Conservation (phyloP, 2,888 invertebrate species). For the Psylliodes chrysocephalus region DNA sequence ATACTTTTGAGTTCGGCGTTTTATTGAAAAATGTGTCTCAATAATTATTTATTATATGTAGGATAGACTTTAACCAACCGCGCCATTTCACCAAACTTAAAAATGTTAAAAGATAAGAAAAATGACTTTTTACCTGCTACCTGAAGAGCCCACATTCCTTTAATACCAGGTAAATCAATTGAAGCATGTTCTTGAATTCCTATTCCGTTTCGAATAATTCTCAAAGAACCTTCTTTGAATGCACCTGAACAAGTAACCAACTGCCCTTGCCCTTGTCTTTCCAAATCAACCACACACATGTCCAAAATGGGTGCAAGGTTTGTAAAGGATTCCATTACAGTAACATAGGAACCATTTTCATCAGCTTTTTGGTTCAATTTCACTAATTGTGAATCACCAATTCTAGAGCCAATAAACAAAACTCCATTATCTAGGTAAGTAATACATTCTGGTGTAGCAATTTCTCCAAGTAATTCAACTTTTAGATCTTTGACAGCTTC, state of each 20-base stretch:
- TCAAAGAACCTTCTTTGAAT: conserved; percentile 95
- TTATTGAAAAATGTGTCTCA: conserved; percentile 28
- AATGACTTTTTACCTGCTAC: conserved; percentile 72
- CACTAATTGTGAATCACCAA: conserved; percentile 96
- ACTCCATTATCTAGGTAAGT: conserved; percentile 99
- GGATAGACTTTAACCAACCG: no score
- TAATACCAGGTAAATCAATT: conserved; percentile 96
- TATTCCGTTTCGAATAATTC: conserved; percentile 98
- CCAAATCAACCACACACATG: conserved; percentile 97
- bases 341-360: conserved; percentile 89
- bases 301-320: conserved; percentile 98
- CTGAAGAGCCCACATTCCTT: conserved; percentile 97
- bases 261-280: conserved; percentile 96
- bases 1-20: no score
- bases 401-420: conserved; percentile 93
- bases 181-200: conserved; percentile 98
- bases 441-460: conserved; percentile 95
- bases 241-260: conserved; percentile 98
- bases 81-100: no score
- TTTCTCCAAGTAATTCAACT: conserved; percentile 91
- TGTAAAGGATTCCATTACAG: conserved; percentile 95
- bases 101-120: no score
- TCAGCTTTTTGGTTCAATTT: conserved; percentile 86
- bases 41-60: no score
- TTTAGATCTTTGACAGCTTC: conserved; percentile 89